Conservation (phyloP, 2,888 invertebrate genomes). For the Amblyteles armatorius region DNA sequence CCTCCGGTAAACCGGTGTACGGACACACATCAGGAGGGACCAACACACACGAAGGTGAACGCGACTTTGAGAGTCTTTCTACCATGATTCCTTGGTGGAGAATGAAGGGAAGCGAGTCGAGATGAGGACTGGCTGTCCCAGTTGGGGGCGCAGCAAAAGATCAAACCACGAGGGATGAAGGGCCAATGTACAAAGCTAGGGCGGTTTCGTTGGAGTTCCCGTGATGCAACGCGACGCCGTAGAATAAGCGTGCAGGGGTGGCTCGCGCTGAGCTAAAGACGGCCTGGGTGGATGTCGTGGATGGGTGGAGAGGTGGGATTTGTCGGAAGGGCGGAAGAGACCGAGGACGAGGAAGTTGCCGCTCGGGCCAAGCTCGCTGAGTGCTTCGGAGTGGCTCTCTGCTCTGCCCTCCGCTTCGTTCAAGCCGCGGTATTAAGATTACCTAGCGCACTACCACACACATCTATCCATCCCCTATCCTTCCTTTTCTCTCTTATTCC, state of each 20-base stretch:
- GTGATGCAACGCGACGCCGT: slow-evolving; percentile 70
- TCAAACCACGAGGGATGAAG: slow-evolving; percentile 75
- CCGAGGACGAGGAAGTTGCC: slow-evolving; percentile 45
- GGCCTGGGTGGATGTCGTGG: slow-evolving; percentile 46
- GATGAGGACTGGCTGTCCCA: slow-evolving; percentile 57
- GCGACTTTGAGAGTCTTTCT: slow-evolving; percentile 16
- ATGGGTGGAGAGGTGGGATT: slow-evolving; percentile 53
- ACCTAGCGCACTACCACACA: slow-evolving; percentile 74
- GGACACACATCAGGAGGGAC: background rate
- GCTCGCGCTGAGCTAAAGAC: slow-evolving; percentile 32
- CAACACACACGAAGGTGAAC: background rate
- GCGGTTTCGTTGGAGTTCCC: slow-evolving; percentile 71
- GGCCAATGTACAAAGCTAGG: slow-evolving; percentile 53
- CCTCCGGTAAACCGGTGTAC: background rate
- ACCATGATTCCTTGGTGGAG: slow-evolving; percentile 36
- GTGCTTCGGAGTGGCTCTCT: slow-evolving; percentile 75
- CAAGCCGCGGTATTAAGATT: slow-evolving; percentile 78
- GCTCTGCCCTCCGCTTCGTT: slow-evolving; percentile 57
- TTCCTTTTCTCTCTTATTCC: slow-evolving; percentile 36
- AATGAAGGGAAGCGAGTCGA: slow-evolving; percentile 54
- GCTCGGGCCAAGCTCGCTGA: slow-evolving; percentile 69
- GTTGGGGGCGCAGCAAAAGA: slow-evolving; percentile 71
- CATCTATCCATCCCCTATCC: slow-evolving; percentile 25
- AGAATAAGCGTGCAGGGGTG: slow-evolving; percentile 38
- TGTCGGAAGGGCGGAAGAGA: slow-evolving; percentile 45